Percentiles rank a stretch among this genome's conserved stretches.
Conservation (phyloP, 2,797 vertebrate genomes). For the Crax fasciolata region DNA sequence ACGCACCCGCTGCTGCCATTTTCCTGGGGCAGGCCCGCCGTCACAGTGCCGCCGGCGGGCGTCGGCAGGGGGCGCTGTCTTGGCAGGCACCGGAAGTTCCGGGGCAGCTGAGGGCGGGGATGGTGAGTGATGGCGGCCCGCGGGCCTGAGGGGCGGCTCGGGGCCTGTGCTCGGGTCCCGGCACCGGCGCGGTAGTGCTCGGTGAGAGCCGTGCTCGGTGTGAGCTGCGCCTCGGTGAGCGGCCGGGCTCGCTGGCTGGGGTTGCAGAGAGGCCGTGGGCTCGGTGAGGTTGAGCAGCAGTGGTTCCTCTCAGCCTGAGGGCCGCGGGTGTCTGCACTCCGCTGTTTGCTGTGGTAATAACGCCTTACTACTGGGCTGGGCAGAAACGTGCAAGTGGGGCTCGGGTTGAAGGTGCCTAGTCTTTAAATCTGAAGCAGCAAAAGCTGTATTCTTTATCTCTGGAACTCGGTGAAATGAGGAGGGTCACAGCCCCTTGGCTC, state of each 20-base stretch:
- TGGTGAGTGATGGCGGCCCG: not conserved
- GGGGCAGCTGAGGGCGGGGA: not conserved
- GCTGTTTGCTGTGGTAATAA: rapidly evolving
- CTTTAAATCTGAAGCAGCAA: rapidly evolving
- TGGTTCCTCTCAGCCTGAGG: not conserved
- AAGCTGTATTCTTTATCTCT: rapidly evolving
- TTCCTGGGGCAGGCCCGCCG: not conserved
- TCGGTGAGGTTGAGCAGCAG: not conserved
- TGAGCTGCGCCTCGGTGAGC: not conserved
- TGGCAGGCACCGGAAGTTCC: not conserved
- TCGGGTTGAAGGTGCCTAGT: rapidly evolving
- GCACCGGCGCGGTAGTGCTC: too few relatives aligned
- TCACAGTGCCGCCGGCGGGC: not conserved
- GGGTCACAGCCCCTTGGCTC: rapidly evolving
- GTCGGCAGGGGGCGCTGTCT: not conserved
- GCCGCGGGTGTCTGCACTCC: not conserved
- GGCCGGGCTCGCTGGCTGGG: rapidly evolving
- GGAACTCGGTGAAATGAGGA: rapidly evolving
- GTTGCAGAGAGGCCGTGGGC: not conserved
- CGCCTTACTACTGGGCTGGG: rapidly evolving
- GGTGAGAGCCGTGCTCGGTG: too few relatives aligned
- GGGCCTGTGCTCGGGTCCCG: too few relatives aligned
- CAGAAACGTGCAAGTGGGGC: rapidly evolving
- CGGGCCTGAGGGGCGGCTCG: too few relatives aligned
- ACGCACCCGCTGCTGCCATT: not conserved